Conservation (phyloP, 2,113 vertebrate genomes). For the Antigone vipio region DNA sequence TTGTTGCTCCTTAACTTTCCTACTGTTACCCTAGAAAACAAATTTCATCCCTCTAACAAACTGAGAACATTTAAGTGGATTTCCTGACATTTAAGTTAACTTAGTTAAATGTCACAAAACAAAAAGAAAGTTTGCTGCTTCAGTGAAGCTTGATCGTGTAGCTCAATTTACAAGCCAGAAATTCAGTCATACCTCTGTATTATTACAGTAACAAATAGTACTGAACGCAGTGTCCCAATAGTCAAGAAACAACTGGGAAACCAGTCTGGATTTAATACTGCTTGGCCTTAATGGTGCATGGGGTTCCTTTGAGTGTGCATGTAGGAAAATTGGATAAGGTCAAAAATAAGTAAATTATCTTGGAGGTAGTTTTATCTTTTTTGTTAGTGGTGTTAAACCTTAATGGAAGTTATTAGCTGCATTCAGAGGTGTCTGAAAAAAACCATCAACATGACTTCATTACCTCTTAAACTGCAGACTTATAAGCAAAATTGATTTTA, state of each 20-base stretch:
- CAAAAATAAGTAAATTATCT: background rate
- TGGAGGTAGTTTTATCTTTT: background rate
- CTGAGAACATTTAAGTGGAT: background rate
- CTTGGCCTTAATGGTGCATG: background rate
- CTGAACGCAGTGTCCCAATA: background rate
- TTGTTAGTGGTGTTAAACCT: background rate
- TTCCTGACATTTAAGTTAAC: background rate
- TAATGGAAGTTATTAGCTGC: background rate
- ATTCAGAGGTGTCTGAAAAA: background rate
- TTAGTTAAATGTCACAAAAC: background rate
- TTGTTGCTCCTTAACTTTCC: background rate
- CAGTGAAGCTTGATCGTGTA: background rate
- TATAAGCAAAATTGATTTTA: slow-evolving; percentile 1
- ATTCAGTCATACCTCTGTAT: background rate
- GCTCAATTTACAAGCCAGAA: background rate
- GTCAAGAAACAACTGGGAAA: background rate
- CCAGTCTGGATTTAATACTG: background rate
- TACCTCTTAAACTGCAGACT: background rate
- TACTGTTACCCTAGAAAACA: background rate
- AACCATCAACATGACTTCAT: background rate
- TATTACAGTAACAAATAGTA: background rate
- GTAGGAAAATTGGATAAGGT: background rate
- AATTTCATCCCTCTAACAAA: background rate
- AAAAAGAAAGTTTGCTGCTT: background rate
- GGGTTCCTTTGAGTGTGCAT: background rate